Conservation (phyloP, 2,113 vertebrate species). For the Azemiops feae region DNA sequence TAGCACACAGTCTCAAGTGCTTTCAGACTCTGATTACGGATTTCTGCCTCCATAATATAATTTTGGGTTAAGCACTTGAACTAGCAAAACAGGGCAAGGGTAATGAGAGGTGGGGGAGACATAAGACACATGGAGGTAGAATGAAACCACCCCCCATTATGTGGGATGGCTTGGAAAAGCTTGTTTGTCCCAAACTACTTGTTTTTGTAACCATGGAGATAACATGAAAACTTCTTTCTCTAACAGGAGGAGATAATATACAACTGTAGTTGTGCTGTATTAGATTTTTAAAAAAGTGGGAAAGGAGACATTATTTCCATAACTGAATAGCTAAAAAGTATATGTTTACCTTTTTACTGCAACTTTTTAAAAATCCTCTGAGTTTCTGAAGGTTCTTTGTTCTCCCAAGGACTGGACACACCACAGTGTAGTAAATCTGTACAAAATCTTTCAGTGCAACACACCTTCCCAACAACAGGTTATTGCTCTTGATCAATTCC, state of each 20-base stretch:
- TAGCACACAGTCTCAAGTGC: conserved; percentile 60
- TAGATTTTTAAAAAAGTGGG: not conserved
- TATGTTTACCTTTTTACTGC: conserved; percentile 17
- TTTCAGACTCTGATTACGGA: conserved; percentile 46
- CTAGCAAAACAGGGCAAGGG: not conserved
- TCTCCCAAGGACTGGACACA: not conserved
- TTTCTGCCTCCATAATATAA: conserved; percentile 39
- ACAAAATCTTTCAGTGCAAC: not conserved
- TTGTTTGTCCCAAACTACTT: not conserved
- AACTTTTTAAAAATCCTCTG: conserved; percentile 26
- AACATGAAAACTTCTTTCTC: conserved; percentile 31
- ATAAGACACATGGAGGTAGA: not conserved
- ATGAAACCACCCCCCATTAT: not conserved
- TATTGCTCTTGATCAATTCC: not conserved
- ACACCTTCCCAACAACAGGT: not conserved
- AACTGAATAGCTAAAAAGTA: conserved; percentile 22
- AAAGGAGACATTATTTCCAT: conserved; percentile 40
- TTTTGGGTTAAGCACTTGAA: conserved; percentile 23
- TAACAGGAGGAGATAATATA: conserved; percentile 42
- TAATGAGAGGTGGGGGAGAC: not conserved
- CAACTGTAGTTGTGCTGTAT: conserved; percentile 33
- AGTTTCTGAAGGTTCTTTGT: conserved; percentile 5
- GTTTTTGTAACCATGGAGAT: conserved; percentile 28
- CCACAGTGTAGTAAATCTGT: not conserved
- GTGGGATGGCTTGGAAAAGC: not conserved